Evolutionary conservation across 2,888 invertebrate genomes (phyloP).

Genomic region (Pseudococcus longispinus): DNA sequence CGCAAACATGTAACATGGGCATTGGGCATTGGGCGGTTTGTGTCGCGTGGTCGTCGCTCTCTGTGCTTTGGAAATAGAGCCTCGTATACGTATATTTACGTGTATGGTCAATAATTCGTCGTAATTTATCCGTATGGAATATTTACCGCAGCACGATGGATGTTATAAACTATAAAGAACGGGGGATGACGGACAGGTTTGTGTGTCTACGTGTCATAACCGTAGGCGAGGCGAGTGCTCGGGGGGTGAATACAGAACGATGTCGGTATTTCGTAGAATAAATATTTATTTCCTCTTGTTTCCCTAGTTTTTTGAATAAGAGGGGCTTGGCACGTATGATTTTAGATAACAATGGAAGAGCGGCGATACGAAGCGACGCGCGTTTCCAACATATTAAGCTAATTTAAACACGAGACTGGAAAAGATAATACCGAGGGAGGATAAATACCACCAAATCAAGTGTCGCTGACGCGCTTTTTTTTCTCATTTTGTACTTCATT

Average conservation of each 20-base stretch:
- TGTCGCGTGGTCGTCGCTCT: neutral
- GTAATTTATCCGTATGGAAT: neutral
- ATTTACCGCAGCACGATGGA: neutral
- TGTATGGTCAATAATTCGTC: neutral
- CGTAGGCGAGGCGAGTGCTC: neutral
- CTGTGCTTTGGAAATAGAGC: neutral
- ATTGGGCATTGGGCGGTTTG: too few relatives aligned
- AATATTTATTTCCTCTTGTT: conserved; percentile 23
- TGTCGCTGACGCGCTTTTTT: neutral
- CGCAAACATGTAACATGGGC: neutral
- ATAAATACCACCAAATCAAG: neutral
- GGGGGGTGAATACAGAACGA: neutral
- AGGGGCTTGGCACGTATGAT: conserved; percentile 28
- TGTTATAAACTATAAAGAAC: neutral
- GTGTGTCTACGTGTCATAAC: neutral
- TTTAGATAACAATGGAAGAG: conserved; percentile 4
- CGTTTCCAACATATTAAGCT: neutral
- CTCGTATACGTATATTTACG: too few relatives aligned
- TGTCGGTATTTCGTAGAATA: neutral
- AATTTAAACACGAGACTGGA: conserved; percentile 3
- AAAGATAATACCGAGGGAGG: neutral
- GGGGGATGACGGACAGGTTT: neutral
- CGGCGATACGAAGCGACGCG: neutral
- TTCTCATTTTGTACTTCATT: neutral
- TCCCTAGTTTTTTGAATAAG: neutral